Percentiles rank a stretch among this genome's conserved stretches.
These are phyloP conservation scores for Aphyosemion australe DNA, from an alignment of 2,113 vertebrate species.

Conservation along the genomic window DNA sequence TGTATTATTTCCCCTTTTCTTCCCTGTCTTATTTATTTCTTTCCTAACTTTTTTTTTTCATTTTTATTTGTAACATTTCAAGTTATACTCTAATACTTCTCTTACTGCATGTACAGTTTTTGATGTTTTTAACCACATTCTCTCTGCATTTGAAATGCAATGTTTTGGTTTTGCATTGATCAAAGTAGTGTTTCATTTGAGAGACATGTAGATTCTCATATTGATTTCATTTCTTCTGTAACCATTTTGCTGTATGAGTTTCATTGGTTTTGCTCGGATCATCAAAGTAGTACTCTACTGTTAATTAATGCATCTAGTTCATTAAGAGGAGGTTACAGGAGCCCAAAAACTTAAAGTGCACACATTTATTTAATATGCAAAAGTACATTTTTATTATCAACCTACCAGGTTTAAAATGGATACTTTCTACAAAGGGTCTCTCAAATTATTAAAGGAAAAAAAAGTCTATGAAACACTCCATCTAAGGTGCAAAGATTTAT, in stretches of 20 bases:
- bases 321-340: constrained; percentile 59
- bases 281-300: constrained; percentile 67
- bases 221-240: constrained; percentile 78
- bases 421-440: constrained; percentile 43
- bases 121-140: constrained; percentile 69
- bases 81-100: constrained; percentile 44
- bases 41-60: constrained; percentile 23
- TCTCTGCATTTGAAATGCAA: constrained; percentile 73
- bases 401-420: constrained; percentile 14
- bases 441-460: constrained; percentile 40
- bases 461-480: constrained; percentile 13
- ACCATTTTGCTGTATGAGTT: constrained; percentile 78
- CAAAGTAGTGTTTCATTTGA: constrained; percentile 80
- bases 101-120: constrained; percentile 71
- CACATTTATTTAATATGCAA: constrained; percentile 25
- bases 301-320: constrained; percentile 65
- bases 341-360: constrained; percentile 53
- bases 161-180: constrained; percentile 77
- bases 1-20: constrained; percentile 51
- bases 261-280: constrained; percentile 72
- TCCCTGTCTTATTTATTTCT: constrained; percentile 54
- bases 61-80: constrained; percentile 59
- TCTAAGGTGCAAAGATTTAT: constrained; percentile 3
- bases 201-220: constrained; percentile 76
- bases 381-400: constrained; percentile 16